Conservation (phyloP, 2,888 invertebrate species). For the Caenorhabditis wallacei region DNA sequence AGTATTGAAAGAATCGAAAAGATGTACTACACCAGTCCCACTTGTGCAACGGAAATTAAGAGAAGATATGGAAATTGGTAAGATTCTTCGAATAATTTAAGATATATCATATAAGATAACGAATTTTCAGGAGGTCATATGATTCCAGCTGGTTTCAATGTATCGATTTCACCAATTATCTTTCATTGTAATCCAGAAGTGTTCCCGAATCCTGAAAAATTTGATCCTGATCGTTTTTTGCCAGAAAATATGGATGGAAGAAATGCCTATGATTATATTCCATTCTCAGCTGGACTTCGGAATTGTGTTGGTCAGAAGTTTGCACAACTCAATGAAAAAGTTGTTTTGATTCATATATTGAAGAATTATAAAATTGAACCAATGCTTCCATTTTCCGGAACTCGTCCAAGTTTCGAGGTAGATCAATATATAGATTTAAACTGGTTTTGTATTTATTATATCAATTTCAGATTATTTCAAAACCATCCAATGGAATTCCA, state of each 20-base stretch:
- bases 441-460: background rate
- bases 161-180: slow-evolving; percentile 41
- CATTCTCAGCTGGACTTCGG: slow-evolving; percentile 79
- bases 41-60: slow-evolving; percentile 2
- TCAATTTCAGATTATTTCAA: slow-evolving; percentile 31
- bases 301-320: slow-evolving; percentile 84
- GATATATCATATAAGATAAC: background rate
- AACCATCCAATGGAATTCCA: slow-evolving; percentile 47
- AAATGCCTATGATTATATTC: slow-evolving; percentile 76
- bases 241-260: slow-evolving; percentile 80
- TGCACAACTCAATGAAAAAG: slow-evolving; percentile 84
- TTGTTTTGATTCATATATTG: slow-evolving; percentile 39
- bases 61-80: slow-evolving; percentile 22
- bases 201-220: slow-evolving; percentile 82
- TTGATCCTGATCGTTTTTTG: slow-evolving; percentile 84
- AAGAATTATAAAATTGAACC: slow-evolving; percentile 36
- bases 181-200: slow-evolving; percentile 55
- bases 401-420: slow-evolving; percentile 34
- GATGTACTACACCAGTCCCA: slow-evolving; percentile 4
- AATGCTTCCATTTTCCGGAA: background rate
- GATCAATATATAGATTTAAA: background rate
- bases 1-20: slow-evolving; percentile 17
- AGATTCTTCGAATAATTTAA: background rate
- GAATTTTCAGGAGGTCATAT: slow-evolving; percentile 40
- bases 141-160: slow-evolving; percentile 42